Conservation (phyloP, 2,797 vertebrate genomes). For the Loriculus beryllinus region DNA sequence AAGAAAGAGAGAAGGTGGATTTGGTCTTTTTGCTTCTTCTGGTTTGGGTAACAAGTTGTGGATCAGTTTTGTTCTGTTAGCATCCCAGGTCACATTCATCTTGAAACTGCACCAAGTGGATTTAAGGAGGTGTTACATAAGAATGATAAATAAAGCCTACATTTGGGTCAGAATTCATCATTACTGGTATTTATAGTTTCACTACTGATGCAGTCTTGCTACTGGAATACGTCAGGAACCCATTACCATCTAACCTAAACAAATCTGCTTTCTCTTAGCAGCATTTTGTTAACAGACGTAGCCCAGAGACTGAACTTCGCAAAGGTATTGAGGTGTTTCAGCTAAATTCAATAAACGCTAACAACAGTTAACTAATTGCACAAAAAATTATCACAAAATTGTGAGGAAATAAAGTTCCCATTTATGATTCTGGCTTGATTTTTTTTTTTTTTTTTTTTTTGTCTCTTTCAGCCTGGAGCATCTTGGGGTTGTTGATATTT, state of each 20-base stretch:
- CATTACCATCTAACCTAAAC: neutral
- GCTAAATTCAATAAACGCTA: neutral
- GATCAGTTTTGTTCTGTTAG: neutral
- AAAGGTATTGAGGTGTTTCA: neutral
- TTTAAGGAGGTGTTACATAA: neutral
- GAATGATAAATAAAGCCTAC: neutral
- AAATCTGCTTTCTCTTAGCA: slow-evolving; percentile 40
- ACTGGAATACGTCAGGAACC: neutral
- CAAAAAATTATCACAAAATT: neutral
- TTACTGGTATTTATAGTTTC: neutral
- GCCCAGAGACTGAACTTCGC: neutral
- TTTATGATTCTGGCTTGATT: neutral
- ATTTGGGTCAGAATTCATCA: neutral
- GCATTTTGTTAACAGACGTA: slow-evolving; percentile 32
- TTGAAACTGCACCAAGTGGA: neutral
- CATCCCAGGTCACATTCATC: neutral
- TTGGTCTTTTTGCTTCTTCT: neutral
- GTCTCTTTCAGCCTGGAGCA: neutral
- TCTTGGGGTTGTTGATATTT: neutral
- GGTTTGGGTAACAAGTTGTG: neutral
- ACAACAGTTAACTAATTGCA: neutral
- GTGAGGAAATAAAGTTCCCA: neutral
- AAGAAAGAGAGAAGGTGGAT: neutral
- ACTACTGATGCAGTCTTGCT: neutral
- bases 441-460: neutral